A percentile compares a stretch with the other conserved stretches of the same genome.
Evolutionary conservation across 2,797 vertebrate genomes (phyloP).

Genomic region (Pithecia hirsuta): DNA sequence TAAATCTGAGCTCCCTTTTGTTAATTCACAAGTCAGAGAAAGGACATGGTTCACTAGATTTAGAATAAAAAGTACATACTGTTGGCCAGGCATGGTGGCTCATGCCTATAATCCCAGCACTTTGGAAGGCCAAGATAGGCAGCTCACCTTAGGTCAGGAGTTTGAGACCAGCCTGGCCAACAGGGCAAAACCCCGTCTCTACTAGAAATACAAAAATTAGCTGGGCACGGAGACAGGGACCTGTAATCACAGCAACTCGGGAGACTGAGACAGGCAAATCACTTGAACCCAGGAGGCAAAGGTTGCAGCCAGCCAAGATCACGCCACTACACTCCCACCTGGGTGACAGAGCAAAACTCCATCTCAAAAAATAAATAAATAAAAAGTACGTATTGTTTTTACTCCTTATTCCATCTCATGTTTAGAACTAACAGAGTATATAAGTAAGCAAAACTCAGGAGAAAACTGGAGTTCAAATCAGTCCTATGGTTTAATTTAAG

Average conservation of each 20-base stretch:
- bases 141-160: not conserved
- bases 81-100: not conserved
- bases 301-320: not conserved
- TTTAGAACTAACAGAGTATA: not conserved
- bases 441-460: not conserved
- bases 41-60: not conserved
- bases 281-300: not conserved
- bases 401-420: not conserved
- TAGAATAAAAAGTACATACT: not conserved
- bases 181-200: not conserved
- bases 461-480: not conserved
- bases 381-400: not conserved
- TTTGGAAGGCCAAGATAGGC: not conserved
- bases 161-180: not conserved
- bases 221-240: not conserved
- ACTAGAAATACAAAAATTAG: not conserved
- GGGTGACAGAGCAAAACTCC: not conserved
- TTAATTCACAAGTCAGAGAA: conserved; percentile 24
- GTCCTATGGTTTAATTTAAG: not conserved
- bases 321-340: not conserved
- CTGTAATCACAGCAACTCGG: too few species aligned
- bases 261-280: not conserved
- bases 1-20: not conserved
- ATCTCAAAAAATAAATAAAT: not conserved
- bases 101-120: not conserved